These are phyloP conservation scores for Ornithorhynchus anatinus DNA, from an alignment of 2,113 vertebrate genomes.

Conservation along the genomic window DNA sequence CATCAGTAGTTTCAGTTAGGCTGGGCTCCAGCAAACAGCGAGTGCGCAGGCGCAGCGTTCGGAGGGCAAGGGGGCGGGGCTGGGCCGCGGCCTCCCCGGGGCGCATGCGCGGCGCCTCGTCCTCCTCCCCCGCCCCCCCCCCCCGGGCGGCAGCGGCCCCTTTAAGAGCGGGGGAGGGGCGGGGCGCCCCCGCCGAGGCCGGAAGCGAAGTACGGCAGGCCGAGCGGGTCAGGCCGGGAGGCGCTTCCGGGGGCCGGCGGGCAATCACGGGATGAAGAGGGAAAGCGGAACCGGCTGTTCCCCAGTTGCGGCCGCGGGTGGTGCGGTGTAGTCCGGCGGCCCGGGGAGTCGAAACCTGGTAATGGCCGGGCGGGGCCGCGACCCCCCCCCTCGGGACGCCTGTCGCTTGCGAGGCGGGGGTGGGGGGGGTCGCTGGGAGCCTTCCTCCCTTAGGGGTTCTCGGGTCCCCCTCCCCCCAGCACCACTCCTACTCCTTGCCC, in stretches of 20 bases:
- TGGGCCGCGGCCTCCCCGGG: neutral
- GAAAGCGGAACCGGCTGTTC: neutral
- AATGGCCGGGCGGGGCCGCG: too few relatives aligned
- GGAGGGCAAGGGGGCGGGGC: rapidly evolving
- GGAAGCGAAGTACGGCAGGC: neutral
- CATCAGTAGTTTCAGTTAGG: too few relatives aligned
- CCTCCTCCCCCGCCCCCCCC: rapidly evolving
- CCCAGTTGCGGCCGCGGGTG: too few relatives aligned
- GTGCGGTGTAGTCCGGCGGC: neutral
- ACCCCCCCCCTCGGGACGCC: too few relatives aligned
- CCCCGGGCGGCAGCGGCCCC: neutral
- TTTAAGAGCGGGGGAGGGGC: neutral
- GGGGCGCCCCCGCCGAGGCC: neutral
- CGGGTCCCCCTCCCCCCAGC: too few relatives aligned
- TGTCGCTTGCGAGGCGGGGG: too few relatives aligned
- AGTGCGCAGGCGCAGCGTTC: neutral
- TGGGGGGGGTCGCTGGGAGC: too few relatives aligned
- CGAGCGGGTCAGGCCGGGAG: too few relatives aligned
- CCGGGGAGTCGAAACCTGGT: neutral
- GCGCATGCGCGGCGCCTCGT: rapidly evolving
- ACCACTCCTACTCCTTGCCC: too few relatives aligned
- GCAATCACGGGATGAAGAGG: conserved; percentile 21
- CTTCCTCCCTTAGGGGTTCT: too few relatives aligned
- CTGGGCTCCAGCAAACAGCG: too few relatives aligned
- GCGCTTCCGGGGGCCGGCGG: neutral